Conservation (phyloP, 2,888 invertebrate genomes). For the Biston betularia region DNA sequence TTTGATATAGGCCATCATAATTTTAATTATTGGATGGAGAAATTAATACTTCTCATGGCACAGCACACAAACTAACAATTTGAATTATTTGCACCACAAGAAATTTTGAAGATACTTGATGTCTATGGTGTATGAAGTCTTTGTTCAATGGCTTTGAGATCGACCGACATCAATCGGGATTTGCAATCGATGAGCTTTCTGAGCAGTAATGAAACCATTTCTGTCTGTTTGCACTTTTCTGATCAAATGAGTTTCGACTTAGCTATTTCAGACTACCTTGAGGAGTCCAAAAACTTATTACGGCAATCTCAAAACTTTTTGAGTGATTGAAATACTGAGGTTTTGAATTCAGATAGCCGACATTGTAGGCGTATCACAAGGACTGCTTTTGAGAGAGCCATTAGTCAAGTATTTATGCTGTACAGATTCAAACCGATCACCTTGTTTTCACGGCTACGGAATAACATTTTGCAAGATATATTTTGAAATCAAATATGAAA, state of each 20-base stretch:
- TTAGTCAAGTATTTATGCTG: neutral
- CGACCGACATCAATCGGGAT: constrained; percentile 46
- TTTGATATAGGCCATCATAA: too few species aligned
- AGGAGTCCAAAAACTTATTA: constrained; percentile 1
- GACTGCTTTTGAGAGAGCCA: neutral
- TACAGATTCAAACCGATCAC: neutral
- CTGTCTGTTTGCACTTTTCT: constrained; percentile 31
- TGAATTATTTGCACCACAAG: too few species aligned
- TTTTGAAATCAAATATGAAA: too few species aligned
- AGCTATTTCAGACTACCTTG: neutral
- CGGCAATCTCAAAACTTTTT: constrained; percentile 4
- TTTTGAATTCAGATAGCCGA: neutral
- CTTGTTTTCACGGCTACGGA: neutral
- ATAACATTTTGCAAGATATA: too few species aligned
- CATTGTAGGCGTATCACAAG: neutral
- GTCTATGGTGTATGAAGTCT: neutral
- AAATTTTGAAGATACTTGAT: neutral
- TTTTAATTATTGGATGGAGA: too few species aligned
- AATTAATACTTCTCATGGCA: too few species aligned
- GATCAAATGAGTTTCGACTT: constrained; percentile 8
- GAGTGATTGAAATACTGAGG: neutral
- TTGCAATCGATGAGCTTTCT: constrained; percentile 39
- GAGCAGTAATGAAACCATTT: constrained; percentile 37
- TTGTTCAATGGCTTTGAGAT: constrained; percentile 40
- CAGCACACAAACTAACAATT: too few species aligned